Percentiles rank a stretch among this genome's conserved stretches.
Conservation (phyloP, 2,797 vertebrate species). For the Bovichtus diacanthus region DNA sequence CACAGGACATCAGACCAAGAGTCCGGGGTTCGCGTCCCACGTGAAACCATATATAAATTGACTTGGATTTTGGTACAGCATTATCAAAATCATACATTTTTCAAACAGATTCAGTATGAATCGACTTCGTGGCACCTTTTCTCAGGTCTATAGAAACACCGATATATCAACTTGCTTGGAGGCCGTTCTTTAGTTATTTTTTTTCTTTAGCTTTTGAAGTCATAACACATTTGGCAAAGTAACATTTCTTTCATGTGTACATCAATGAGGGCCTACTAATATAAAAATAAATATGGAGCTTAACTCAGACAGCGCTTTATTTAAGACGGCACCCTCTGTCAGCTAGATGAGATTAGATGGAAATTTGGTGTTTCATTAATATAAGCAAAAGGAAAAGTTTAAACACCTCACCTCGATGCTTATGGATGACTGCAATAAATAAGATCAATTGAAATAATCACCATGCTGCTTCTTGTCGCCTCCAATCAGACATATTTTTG, state of each 20-base stretch:
- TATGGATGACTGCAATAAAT: conserved; percentile 71
- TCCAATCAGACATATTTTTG: conserved; percentile 54
- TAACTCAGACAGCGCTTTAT: conserved; percentile 13
- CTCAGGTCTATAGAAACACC: background rate
- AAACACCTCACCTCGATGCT: conserved; percentile 50
- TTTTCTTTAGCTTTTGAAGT: background rate
- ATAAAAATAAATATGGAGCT: conserved; percentile 31
- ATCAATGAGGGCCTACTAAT: conserved; percentile 20
- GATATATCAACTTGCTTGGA: background rate
- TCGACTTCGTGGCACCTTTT: background rate
- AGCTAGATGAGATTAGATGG: conserved; percentile 36
- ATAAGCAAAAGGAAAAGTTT: conserved; percentile 36
- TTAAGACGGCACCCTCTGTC: conserved; percentile 35
- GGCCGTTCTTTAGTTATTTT: conserved; percentile 10
- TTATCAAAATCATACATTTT: background rate
- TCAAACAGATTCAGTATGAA: background rate
- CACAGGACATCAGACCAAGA: no score
- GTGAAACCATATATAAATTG: background rate
- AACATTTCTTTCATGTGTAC: background rate
- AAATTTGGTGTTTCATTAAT: conserved; percentile 36
- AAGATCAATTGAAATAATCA: conserved; percentile 67
- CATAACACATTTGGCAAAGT: conserved; percentile 11
- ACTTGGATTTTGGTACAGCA: background rate
- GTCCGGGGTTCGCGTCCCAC: no score
- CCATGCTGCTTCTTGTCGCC: conserved; percentile 44